phyloP scores from a whole-genome alignment of 1,140 invertebrate species.

The Microplitis demolitor region DNA sequence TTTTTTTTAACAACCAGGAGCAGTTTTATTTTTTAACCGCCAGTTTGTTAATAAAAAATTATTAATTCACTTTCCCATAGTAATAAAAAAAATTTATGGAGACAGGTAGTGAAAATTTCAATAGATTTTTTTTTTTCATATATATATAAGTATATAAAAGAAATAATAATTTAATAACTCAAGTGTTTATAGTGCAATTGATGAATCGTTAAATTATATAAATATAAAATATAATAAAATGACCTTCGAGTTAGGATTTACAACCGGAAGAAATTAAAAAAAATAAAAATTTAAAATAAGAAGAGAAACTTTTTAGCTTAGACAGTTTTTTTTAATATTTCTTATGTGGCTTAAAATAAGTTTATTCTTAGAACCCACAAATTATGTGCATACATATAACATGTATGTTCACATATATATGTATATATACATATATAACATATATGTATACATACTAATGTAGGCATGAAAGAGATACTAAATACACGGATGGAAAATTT shows the following conservation, averaged over 20 bases:
- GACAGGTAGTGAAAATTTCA: too few species aligned
- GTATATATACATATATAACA: too few species aligned
- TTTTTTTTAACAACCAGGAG: conserved; percentile 19
- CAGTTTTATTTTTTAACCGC: too few species aligned
- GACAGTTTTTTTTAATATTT: conserved; percentile 5
- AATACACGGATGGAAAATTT: not conserved
- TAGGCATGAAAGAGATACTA: not conserved
- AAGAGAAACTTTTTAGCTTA: not conserved
- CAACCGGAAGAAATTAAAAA: not conserved
- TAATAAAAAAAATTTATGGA: not conserved
- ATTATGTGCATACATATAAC: not conserved
- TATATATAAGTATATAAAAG: not conserved
- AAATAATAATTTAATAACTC: not conserved
- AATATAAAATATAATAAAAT: not conserved
- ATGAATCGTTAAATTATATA: not conserved
- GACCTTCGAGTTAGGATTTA: not conserved
- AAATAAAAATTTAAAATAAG: not conserved
- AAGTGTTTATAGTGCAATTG: not conserved
- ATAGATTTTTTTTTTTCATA: too few species aligned
- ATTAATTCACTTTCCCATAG: too few species aligned
- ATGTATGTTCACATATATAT: not conserved
- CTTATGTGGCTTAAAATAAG: conserved; percentile 13
- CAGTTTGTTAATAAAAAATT: too few species aligned
- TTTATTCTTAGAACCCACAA: conserved; percentile 14
- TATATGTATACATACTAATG: too few species aligned